Evolutionary conservation across 30 jellyfish, hydroid and myxozoan species (phyloP).

Genomic region (Chrysaora quinquecirrha): DNA sequence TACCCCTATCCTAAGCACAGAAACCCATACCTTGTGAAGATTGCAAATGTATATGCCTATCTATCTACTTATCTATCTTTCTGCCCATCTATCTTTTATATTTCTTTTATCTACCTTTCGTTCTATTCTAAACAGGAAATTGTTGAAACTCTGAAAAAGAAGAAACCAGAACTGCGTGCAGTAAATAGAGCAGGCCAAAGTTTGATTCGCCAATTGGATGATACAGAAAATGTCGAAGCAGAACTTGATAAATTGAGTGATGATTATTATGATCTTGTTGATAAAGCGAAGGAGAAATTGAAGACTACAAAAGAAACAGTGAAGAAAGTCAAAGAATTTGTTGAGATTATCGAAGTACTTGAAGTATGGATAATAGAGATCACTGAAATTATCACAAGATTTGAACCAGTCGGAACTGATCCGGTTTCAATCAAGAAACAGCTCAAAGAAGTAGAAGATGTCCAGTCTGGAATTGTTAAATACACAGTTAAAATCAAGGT

Average conservation of each 20-base stretch:
- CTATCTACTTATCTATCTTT: too few species aligned
- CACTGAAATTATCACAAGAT: slow-evolving; percentile 28
- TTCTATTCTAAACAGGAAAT: too few species aligned
- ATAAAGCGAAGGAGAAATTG: slow-evolving; percentile 76
- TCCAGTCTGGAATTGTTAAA: slow-evolving; percentile 24
- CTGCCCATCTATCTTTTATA: too few species aligned
- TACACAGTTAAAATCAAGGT: slow-evolving; percentile 46
- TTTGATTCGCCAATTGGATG: slow-evolving; percentile 86
- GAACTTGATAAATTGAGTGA: slow-evolving; percentile 92
- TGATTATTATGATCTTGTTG: slow-evolving; percentile 75
- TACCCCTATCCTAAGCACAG: too few species aligned
- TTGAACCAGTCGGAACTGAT: slow-evolving; percentile 54
- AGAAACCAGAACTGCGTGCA: slow-evolving; percentile 92
- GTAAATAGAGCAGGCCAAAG: slow-evolving; percentile 97
- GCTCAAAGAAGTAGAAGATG: slow-evolving; percentile 66
- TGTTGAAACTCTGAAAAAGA: slow-evolving; percentile 75
- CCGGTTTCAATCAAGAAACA: slow-evolving; percentile 78
- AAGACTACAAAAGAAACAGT: slow-evolving; percentile 66
- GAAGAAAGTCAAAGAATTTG: slow-evolving; percentile 64
- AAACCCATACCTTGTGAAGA: too few species aligned
- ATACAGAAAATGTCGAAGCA: slow-evolving; percentile 82
- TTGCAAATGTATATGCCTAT: too few species aligned
- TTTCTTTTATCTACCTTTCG: too few species aligned
- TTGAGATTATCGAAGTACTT: slow-evolving; percentile 70
- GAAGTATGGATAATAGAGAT: slow-evolving; percentile 85